Evolutionary conservation across 2,888 invertebrate genomes (phyloP).

Genomic region (Stratiomys singularior): DNA sequence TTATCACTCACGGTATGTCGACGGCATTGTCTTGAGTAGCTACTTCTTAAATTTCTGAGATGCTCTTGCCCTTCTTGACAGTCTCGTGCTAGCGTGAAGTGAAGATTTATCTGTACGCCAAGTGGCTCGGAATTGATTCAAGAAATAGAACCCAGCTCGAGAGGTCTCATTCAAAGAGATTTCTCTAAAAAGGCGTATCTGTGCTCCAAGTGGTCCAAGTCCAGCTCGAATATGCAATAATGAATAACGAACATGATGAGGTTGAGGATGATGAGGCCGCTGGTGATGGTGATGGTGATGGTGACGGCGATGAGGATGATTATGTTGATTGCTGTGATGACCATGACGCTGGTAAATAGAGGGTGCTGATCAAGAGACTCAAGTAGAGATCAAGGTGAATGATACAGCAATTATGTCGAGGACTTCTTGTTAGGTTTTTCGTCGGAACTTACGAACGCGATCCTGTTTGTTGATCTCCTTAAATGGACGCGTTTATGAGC

Average conservation of each 20-base stretch:
- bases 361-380: slow-evolving; percentile 41
- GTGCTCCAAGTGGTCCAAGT: background rate
- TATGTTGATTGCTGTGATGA: slow-evolving; percentile 34
- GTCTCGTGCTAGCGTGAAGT: slow-evolving; percentile 44
- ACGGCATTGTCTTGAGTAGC: slow-evolving; percentile 31
- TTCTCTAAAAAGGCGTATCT: slow-evolving; percentile 40
- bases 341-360: slow-evolving; percentile 11
- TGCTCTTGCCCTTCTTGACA: slow-evolving; percentile 27
- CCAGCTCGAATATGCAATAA: slow-evolving; percentile 36
- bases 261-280: background rate
- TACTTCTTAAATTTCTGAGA: slow-evolving; percentile 44
- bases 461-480: slow-evolving; percentile 45
- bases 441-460: background rate
- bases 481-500: slow-evolving; percentile 33
- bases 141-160: slow-evolving; percentile 37
- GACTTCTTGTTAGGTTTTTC: slow-evolving; percentile 14
- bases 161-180: slow-evolving; percentile 2
- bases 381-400: slow-evolving; percentile 35
- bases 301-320: background rate
- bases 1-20: slow-evolving; percentile 16
- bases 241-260: slow-evolving; percentile 39
- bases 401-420: slow-evolving; percentile 43
- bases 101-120: slow-evolving; percentile 40
- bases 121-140: slow-evolving; percentile 42
- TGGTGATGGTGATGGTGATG: slow-evolving; percentile 3